These are phyloP conservation scores for Silvanus unidentatus DNA, from an alignment of 2,888 invertebrate species.

Conservation along the genomic window DNA sequence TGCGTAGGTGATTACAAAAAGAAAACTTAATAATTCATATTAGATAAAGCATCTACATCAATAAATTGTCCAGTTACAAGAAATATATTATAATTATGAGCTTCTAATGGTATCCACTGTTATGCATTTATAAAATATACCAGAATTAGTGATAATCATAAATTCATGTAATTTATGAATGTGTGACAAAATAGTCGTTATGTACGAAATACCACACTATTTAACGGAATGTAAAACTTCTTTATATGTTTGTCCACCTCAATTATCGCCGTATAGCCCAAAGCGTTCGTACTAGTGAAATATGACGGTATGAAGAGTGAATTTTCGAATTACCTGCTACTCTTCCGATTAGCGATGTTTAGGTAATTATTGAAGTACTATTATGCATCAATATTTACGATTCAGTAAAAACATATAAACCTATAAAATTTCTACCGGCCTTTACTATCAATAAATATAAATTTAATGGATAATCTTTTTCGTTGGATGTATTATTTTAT, in stretches of 20 bases:
- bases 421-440: too few species aligned
- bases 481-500: constrained; percentile 4
- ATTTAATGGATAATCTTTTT: not conserved
- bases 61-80: constrained; percentile 8
- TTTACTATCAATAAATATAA: too few species aligned
- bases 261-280: too few species aligned
- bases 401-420: too few species aligned
- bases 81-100: constrained; percentile 12
- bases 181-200: constrained; percentile 12
- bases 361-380: too few species aligned
- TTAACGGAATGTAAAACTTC: not conserved
- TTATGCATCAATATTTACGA: too few species aligned
- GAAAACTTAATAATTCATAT: constrained; percentile 4
- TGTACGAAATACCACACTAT: constrained; percentile 10
- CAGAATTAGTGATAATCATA: constrained; percentile 19
- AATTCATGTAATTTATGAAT: constrained; percentile 22
- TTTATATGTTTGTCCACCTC: constrained; percentile 2
- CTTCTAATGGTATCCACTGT: constrained; percentile 9
- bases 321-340: too few species aligned
- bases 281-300: too few species aligned
- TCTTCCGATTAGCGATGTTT: too few species aligned
- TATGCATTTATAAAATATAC: constrained; percentile 7
- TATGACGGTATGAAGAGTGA: too few species aligned
- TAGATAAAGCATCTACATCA: constrained; percentile 10
- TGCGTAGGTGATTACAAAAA: constrained; percentile 4